Base-by-base conservation (phyloP, 1,140 invertebrate genomes). In the Liolophura sinensis region DNA sequence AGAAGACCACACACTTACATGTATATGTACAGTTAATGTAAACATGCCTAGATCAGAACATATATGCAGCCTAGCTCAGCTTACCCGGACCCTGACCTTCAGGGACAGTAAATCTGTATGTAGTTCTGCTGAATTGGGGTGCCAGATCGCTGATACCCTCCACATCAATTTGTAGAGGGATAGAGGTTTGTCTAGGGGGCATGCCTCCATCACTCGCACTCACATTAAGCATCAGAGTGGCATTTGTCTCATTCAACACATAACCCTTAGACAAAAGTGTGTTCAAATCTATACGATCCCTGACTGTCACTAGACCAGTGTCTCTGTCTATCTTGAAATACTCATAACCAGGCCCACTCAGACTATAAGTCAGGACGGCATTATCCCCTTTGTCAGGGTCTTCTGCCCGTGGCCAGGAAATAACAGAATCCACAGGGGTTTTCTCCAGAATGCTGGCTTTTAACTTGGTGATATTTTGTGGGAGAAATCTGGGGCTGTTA, bases 101-200 rank as follows among this genome's bases (percentile, higher is more conserved):
- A 4, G 90, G 92, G 27, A 97, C 89, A 77, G 92, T 90, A 1
- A 93, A 90, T 74, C 89, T 88, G 79, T 96, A 95, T 0, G 93
- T 91, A 6, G 89, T 85, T 47, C 91, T 83, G 24, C 91, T 86
- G 82, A 97, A 97, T 69, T 91, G 88, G 0, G 93, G 92, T 48
- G 89, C 89, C 49, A 93, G 83, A 81, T 93, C 92, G 72, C 93
- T 92, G 65, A 90, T 91, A 73, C 93, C 92, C 12, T 88, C 82
- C 0, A 93, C 88, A 20, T 86, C 84, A 6, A 94, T 87, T 18
- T 83, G 87, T 0, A 94, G 84, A 0, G 88, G 87, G 68, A 94
- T 89, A 57, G 89, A 91, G 0, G 92, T 90, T 22, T 89, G 89
- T 14, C 95, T 80, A 0, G 90, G 81, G 7, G 90, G 90, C 56